These are phyloP conservation scores for Entelurus aequoreus DNA, from an alignment of 2,113 vertebrate species.

Conservation along the genomic window DNA sequence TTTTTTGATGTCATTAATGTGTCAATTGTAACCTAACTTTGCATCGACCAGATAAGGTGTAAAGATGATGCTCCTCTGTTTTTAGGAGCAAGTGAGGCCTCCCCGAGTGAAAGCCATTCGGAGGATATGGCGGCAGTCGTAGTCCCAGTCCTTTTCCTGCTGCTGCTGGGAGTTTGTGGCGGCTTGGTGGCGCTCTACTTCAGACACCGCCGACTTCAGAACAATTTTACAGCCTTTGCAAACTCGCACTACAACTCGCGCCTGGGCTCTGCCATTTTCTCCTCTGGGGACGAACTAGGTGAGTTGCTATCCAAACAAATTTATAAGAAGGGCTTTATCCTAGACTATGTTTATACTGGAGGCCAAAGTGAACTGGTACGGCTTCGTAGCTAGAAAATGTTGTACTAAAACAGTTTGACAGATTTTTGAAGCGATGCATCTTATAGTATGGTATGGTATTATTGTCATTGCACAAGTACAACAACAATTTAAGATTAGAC, in stretches of 20 bases:
- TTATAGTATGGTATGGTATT: no score
- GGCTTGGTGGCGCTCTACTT: constrained; percentile 83
- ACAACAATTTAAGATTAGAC: no score
- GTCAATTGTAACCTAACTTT: no score
- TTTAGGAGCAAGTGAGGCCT: constrained; percentile 53
- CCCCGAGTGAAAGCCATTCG: constrained; percentile 36
- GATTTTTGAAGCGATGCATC: no score
- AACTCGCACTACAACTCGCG: constrained; percentile 98
- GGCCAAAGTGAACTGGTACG: no score
- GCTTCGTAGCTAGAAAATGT: no score
- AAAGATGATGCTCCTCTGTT: no score
- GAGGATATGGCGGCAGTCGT: constrained; percentile 85
- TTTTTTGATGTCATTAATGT: no score
- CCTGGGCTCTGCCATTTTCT: constrained; percentile 93
- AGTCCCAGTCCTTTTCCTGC: constrained; percentile 89
- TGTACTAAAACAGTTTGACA: no score
- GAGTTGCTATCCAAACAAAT: constrained; percentile 11
- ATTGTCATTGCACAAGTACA: no score
- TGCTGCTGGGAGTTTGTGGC: constrained; percentile 80
- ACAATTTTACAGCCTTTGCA: constrained; percentile 91
- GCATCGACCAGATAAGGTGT: neutral
- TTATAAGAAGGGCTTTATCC: no score
- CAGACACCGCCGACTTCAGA: constrained; percentile 87
- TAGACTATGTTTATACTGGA: no score
- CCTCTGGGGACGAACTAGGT: constrained; percentile 94